Evolutionary conservation across 1,140 invertebrate genomes (phyloP), one percentile per base, ranked within the genome.

Genomic region (Tenebrio molitor): DNA sequence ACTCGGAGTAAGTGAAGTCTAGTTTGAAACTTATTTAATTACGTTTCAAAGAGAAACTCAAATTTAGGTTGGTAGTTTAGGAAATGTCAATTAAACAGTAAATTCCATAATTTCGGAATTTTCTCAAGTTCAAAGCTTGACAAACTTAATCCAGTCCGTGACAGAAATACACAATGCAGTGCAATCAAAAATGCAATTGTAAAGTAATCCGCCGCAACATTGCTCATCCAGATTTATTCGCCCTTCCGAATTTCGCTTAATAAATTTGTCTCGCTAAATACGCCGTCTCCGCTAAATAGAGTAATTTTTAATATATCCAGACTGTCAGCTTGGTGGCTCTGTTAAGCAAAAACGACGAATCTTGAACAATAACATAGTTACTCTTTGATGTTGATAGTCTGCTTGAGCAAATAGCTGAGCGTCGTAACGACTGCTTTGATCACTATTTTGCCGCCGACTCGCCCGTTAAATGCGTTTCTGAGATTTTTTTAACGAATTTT

Each of bases 191-290:
- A n/a, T n/a, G n/a, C n/a, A n/a, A n/a, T n/a, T n/a, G n/a, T n/a
- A n/a, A n/a, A n/a, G n/a, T n/a, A 39, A 39, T 39, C 12, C 5
- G 12, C 36, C 36, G 10, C 46, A 62, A 19, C 17, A 34, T 19
- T 16, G 10, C 16, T 65, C 16, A 12, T 65, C 16, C 23, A 34
- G 19, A 29, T 19, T 65, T 71, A 34, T 12, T 29, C 46, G 15
- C 3, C 65, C 33, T 34, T 65, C 19, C 34, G 21, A 65, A 62
- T 50, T 39, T 53, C 46, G 36, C 6, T 2, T 39, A 7, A 39
- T 39, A 39, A 39, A 39, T 39, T 39, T 39, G 12, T 39, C 12
- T 39, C 12, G 36, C 5, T 39, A 39, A 39, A 39, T 39, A 29
- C 25, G 25, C 25, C 36, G 36, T 10, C 7, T 39, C 36, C 12